Evolutionary conservation across 2,888 invertebrate species (phyloP), one percentile per base, ranked within the genome.

Genomic region (Saturnia japonica): DNA sequence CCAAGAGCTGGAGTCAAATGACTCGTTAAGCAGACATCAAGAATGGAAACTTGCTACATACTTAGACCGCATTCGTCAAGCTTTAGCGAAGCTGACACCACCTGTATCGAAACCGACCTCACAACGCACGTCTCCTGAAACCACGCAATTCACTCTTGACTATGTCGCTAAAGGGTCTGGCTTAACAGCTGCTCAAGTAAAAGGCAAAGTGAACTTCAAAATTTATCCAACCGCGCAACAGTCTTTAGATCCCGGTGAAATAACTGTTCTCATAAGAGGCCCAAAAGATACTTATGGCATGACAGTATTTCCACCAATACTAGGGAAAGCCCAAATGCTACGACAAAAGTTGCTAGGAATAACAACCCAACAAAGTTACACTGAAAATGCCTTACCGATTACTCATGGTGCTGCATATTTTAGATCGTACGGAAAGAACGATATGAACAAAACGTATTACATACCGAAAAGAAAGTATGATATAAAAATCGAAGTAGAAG

Each of bases 81-180:
- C 93, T 45, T 80, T 94, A 43, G 79, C 86, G 19, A 93, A 91
- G 80, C 73, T 94, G 67, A 88, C 91, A 68, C 93, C 91, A 40
- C 87, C 93, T 11, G 89, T 91, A 12, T 90, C 87, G 47, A 91
- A 88, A 73, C 88, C 88, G 54, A 78, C 83, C 28, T 88, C 88
- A 19, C 91, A 89, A 76, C 84, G 87, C 79, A 87, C 87, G 14
- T 87, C 91, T 3, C 85, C 90, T 51, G 92, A 91, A 80, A 83
- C 84, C 19, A 79, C 85, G 71, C 90, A 91, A 73, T 89, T 88
- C 73, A 93, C 94, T 12, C 86, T 94, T 4, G 93, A 94, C 77
- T 95, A 95, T 78, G 89, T 95, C 3, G 95, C 95, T 0, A 91
- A 95, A 82, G 96, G 96, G 14, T 95, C 95, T 83, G 96, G 96